Base-by-base conservation (phyloP, 2,888 invertebrate species). In the Agrenia bidenticulata region DNA sequence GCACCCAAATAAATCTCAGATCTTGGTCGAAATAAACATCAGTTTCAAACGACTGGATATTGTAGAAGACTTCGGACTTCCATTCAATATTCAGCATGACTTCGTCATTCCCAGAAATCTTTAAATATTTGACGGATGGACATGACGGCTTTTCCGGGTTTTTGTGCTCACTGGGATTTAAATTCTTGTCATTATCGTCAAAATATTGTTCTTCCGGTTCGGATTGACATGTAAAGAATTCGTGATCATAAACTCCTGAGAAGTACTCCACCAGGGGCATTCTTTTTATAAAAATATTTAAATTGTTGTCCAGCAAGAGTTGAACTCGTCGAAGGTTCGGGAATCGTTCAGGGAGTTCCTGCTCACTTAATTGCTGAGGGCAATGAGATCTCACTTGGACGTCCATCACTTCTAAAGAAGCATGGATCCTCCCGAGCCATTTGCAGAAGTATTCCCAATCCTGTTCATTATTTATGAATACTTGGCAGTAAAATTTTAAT, bases 221-320 rank as follows among this genome's bases (percentile, higher is more conserved):
- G 32, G 32, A 32, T 32, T 4, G 32, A 32, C 11, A 65, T 37
- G 64, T 61, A 13, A 68, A 49, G 21, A 69, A 45, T 54, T 69
- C 68, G 61, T 69, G 65, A 63, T 69, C 68, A 45, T 59, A 69
- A 27, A 69, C 65, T 41, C 68, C 68, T n/a, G 58, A 63, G 32
- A 69, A 65, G 24, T 24, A 42, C 17, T 65, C 42, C 7, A 69
- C 65, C 26, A 60, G 42, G 9, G 65, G 65, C 68, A 69, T 65
- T 45, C 68, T 15, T 1, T 41, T 27, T 26, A 69, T 51, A 51
- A 69, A 69, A 24, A 64, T 59, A 56, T 65, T 62, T 42, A 69
- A 63, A 58, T 69, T 69, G 49, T 64, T 64, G 39, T 69, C 68
- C 23, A 69, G 39, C 56, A 69, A n/a, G 2, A 69, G 51, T 26